Conservation (phyloP, 2,113 vertebrate genomes). For the Odontesthes bonariensis region DNA sequence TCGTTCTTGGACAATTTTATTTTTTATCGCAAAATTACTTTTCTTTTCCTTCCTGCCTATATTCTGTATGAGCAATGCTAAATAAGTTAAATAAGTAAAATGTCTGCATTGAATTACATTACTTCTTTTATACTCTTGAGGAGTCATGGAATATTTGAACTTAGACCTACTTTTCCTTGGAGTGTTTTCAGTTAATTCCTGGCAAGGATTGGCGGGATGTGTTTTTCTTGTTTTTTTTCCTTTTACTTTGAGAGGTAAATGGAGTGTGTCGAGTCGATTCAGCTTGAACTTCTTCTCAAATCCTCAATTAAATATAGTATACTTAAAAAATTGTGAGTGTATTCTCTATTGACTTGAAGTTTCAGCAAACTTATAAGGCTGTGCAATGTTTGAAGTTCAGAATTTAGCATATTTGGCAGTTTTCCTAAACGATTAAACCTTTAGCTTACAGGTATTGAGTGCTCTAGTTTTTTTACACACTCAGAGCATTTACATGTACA, state of each 20-base stretch:
- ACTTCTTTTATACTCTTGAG: slow-evolving; percentile 84
- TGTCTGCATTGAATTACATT: slow-evolving; percentile 78
- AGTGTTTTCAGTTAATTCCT: slow-evolving; percentile 94
- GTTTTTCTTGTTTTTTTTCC: neutral
- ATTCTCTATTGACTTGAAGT: too few species aligned
- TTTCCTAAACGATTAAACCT: too few species aligned
- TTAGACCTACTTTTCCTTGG: slow-evolving; percentile 87
- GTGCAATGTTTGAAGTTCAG: too few species aligned
- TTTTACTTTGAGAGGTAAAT: slow-evolving; percentile 89
- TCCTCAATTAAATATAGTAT: too few species aligned
- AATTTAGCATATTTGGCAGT: too few species aligned
- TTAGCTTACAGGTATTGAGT: too few species aligned
- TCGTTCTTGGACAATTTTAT: neutral
- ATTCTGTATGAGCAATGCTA: slow-evolving; percentile 4
- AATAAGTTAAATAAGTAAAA: slow-evolving; percentile 75
- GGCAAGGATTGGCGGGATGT: slow-evolving; percentile 74
- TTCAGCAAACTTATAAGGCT: too few species aligned
- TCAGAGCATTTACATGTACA: too few species aligned
- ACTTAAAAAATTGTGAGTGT: too few species aligned
- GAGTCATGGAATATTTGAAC: slow-evolving; percentile 81
- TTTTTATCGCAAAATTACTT: neutral
- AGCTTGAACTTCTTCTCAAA: slow-evolving; percentile 65
- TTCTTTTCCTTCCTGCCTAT: neutral
- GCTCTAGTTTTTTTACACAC: too few species aligned
- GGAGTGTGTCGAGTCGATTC: slow-evolving; percentile 90